These are phyloP conservation scores for Ptyas mucosa DNA, from an alignment of 2,113 vertebrate genomes.

Conservation along the genomic window DNA sequence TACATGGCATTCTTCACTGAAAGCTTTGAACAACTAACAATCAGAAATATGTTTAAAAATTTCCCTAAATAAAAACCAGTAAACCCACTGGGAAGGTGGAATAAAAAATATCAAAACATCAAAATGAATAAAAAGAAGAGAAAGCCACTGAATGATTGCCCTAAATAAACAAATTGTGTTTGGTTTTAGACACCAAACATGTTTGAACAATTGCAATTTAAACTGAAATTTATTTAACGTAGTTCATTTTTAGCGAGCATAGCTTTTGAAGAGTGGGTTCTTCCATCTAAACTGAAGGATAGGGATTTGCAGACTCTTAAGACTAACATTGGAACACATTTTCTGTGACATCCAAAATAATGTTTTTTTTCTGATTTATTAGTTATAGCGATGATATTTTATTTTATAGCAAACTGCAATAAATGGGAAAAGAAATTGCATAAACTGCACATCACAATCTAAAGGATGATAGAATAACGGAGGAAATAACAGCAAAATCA, in stretches of 20 bases:
- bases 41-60: neutral
- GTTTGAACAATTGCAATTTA: neutral
- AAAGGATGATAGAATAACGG: neutral
- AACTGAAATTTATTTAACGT: constrained; percentile 25
- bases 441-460: constrained; percentile 8
- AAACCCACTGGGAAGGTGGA: neutral
- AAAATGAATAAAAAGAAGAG: neutral
- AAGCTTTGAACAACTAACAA: neutral
- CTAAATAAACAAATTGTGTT: neutral
- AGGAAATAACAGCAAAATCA: constrained; percentile 23
- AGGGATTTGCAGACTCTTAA: constrained; percentile 13
- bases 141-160: neutral
- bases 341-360: constrained; percentile 19
- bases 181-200: neutral
- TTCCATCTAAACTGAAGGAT: constrained; percentile 14
- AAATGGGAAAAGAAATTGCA: constrained; percentile 25
- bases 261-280: constrained; percentile 27
- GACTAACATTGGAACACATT: constrained; percentile 10
- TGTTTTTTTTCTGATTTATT: constrained; percentile 27
- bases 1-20: neutral
- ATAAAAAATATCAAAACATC: neutral
- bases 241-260: constrained; percentile 24
- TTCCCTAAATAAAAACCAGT: neutral
- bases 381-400: constrained; percentile 28
- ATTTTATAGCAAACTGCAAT: constrained; percentile 21